Evolutionary conservation across 1,140 invertebrate genomes (phyloP), one percentile per base, ranked within the genome.

Genomic region (Cydia pomonella): DNA sequence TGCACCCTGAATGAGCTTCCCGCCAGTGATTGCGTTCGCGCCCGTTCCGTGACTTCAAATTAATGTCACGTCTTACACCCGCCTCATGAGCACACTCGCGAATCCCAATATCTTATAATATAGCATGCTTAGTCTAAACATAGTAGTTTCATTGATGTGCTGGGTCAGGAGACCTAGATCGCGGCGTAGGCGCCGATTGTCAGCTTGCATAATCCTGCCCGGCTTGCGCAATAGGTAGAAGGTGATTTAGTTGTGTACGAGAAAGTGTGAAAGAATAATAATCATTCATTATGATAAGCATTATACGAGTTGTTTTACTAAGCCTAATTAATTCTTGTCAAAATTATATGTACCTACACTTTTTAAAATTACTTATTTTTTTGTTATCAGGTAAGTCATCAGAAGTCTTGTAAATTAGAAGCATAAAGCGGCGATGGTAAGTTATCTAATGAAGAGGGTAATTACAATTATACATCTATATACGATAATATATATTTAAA

Each of bases 1-100:
- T 89, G 87, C 88, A 88, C 76, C 66, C 84, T 85, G 87, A 83
- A 88, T 86, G 84, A 88, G 87, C 83, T 91, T 90, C 86, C 88
- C 82, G 82, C 78, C 81, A 69, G 85, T 87, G 89, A 92, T 92
- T 92, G 87, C 87, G 81, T 87, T 87, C 84, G 81, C 84, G 79
- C 82, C 80, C 82, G 78, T 79, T 82, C 76, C 87, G 82, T 85
- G 84, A 84, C 86, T 85, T 75, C 77, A 80, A 88, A 88, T 89
- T 87, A 89, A 89, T 84, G 76, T 74, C 78, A 71, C 80, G 76
- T 83, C 82, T 85, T 84, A 82, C 77, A 73, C 59, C 71, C 73
- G 63, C 47, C 29, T 62, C 53, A 73, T 44, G 62, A 38, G 77
- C 76, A 69, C 53, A 38, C 16, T 66, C 64, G 29, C 63, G 27